phyloP scores from a whole-genome alignment of 2,113 vertebrate genomes.

The Muscicapa adusta region DNA sequence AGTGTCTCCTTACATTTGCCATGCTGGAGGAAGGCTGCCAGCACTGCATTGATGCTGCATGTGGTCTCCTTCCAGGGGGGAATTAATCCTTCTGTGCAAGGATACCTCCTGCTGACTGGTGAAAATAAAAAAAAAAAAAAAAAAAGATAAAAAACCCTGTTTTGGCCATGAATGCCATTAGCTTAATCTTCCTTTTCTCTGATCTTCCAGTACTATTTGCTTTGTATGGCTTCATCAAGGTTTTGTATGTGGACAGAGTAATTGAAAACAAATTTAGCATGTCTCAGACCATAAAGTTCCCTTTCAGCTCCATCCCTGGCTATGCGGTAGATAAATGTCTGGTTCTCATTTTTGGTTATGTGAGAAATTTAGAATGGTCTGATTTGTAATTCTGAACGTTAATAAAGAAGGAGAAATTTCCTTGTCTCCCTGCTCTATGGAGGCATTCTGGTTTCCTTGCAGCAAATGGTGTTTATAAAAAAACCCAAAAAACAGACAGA shows the following conservation, averaged over 20 bases:
- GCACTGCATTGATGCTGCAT: conserved; percentile 45
- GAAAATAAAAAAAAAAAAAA: background rate
- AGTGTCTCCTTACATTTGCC: conserved; percentile 54
- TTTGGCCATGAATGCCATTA: background rate
- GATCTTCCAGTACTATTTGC: conserved; percentile 42
- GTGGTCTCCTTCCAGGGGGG: conserved; percentile 42
- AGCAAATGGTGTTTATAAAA: conserved; percentile 9
- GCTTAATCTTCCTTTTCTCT: conserved; percentile 46
- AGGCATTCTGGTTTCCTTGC: conserved; percentile 7
- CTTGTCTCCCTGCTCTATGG: background rate
- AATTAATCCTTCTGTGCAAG: conserved; percentile 36
- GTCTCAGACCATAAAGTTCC: conserved; percentile 60
- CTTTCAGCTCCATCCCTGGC: conserved; percentile 42
- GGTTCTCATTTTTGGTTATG: conserved; percentile 74
- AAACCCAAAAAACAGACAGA: background rate
- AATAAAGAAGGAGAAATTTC: conserved; percentile 45
- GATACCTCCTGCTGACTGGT: conserved; percentile 48
- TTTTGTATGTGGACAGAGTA: conserved; percentile 64
- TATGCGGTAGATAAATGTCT: conserved; percentile 67
- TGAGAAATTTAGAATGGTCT: conserved; percentile 69
- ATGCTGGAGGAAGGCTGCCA: conserved; percentile 39
- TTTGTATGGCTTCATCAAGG: conserved; percentile 63
- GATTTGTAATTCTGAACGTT: conserved; percentile 70
- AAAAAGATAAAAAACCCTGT: background rate
- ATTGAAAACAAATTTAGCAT: conserved; percentile 76